Conservation (phyloP, 2,888 invertebrate genomes). For the Sinhomidia bicolor region DNA sequence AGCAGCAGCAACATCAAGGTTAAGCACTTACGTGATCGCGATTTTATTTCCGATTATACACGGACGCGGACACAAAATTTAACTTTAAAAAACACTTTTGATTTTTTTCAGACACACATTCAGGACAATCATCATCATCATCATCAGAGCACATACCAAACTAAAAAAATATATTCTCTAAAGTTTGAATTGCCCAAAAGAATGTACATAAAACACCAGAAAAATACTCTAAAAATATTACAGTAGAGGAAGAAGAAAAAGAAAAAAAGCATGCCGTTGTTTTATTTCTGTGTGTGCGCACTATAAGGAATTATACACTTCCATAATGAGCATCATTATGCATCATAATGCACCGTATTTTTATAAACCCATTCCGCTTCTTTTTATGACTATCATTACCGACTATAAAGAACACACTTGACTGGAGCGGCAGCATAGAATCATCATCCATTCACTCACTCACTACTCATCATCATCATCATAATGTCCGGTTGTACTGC, state of each 20-base stretch:
- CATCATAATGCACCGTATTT: constrained; percentile 48
- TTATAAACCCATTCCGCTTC: background rate
- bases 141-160: background rate
- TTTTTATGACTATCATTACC: constrained; percentile 67
- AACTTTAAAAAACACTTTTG: too few relatives aligned
- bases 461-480: constrained; percentile 22
- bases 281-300: background rate
- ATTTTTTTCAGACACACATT: too few relatives aligned
- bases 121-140: too few relatives aligned
- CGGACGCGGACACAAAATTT: too few relatives aligned
- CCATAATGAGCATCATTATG: constrained; percentile 44
- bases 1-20: too few relatives aligned
- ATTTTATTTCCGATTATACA: constrained; percentile 6
- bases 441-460: constrained; percentile 19
- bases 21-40: constrained; percentile 34
- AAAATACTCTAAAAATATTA: too few relatives aligned
- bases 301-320: background rate
- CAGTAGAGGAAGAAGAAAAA: background rate
- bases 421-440: constrained; percentile 31
- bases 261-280: background rate
- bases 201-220: background rate
- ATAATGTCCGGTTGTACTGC: constrained; percentile 49
- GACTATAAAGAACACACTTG: constrained; percentile 58
- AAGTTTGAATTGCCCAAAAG: constrained; percentile 7
- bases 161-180: background rate